Percentiles rank a stretch among this genome's conserved stretches.
phyloP scores from a whole-genome alignment of 2,113 vertebrate species.

The Stictonetta naevosa region DNA sequence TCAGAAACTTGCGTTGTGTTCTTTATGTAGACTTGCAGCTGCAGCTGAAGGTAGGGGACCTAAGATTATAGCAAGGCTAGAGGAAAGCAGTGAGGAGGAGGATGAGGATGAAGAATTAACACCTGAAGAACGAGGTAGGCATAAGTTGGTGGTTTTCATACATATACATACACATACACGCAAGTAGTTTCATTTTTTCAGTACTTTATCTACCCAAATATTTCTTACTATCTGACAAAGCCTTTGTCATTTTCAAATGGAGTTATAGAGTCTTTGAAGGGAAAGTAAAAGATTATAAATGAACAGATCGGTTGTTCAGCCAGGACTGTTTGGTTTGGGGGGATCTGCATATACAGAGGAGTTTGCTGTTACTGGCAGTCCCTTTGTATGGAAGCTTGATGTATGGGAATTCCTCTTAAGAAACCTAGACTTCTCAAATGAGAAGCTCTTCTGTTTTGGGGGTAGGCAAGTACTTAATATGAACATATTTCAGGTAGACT shows the following conservation, averaged over 20 bases:
- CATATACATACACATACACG: too few relatives aligned
- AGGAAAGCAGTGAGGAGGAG: constrained; percentile 89
- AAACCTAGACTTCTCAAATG: not conserved
- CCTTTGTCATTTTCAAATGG: not conserved
- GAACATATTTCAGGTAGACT: not conserved
- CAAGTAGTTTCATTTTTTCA: not conserved
- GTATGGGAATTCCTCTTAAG: not conserved
- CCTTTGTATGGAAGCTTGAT: not conserved
- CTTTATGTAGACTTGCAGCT: constrained; percentile 80
- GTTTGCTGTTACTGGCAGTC: not conserved
- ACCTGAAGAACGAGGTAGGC: constrained; percentile 90
- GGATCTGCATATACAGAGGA: not conserved
- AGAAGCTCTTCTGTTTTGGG: not conserved
- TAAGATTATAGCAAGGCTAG: constrained; percentile 73
- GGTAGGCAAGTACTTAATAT: not conserved
- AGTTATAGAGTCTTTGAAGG: not conserved
- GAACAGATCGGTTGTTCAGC: not conserved
- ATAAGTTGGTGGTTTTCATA: not conserved
- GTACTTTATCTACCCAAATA: not conserved
- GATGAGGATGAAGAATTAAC: constrained; percentile 80
- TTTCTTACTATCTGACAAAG: not conserved
- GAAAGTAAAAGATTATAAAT: not conserved
- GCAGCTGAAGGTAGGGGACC: constrained; percentile 88
- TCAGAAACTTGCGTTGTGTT: not conserved
- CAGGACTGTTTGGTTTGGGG: not conserved